These are phyloP conservation scores for Euplagia quadripunctaria DNA, from an alignment of 2,888 invertebrate species.

Conservation along the genomic window DNA sequence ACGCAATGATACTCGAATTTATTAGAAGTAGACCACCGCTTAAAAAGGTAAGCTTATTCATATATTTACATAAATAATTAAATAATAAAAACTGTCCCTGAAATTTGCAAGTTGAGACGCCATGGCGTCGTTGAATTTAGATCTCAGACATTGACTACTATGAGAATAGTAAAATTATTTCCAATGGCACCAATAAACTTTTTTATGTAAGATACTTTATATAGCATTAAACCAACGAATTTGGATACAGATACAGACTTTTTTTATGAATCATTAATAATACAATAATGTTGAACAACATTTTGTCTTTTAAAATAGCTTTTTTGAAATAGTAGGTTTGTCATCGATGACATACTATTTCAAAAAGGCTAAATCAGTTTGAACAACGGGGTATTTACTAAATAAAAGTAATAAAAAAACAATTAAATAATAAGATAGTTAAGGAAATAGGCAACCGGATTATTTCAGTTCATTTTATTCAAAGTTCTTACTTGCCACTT, in stretches of 20 bases:
- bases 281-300: too few species aligned
- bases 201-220: too few species aligned
- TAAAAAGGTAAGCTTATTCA: conserved; percentile 90
- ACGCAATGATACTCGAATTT: conserved; percentile 98
- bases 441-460: background rate
- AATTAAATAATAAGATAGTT: background rate
- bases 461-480: too few species aligned
- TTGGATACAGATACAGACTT: too few species aligned
- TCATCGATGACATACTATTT: background rate
- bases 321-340: too few species aligned
- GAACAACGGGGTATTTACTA: background rate
- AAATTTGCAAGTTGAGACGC: background rate
- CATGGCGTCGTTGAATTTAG: too few species aligned
- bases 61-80: background rate
- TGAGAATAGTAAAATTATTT: too few species aligned
- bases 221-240: too few species aligned
- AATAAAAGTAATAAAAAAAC: background rate
- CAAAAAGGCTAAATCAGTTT: background rate
- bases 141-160: background rate
- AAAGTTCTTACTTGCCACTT: too few species aligned
- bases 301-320: background rate
- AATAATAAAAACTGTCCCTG: background rate
- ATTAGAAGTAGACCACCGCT: conserved; percentile 98
- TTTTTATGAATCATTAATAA: too few species aligned
- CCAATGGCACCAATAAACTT: too few species aligned